A percentile compares a stretch with the other conserved stretches of the same genome.
These are phyloP conservation scores for Psilopogon haemacephalus DNA, from an alignment of 2,113 vertebrate species.

Conservation along the genomic window DNA sequence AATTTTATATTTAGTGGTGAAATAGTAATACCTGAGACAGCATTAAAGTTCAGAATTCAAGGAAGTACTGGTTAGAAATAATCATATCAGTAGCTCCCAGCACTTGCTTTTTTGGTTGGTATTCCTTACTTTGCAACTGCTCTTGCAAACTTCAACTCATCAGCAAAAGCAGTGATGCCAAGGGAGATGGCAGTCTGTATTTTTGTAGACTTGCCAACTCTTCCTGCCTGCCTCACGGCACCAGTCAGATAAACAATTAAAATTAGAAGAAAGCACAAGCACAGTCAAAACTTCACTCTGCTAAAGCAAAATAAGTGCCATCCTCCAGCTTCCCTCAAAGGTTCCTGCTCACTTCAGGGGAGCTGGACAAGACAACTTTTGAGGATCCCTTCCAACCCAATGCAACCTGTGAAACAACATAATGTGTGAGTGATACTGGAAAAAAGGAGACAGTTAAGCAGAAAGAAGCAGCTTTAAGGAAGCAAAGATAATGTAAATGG, in stretches of 20 bases:
- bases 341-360: too few species aligned
- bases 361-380: too few species aligned
- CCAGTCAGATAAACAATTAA: not conserved
- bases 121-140: not conserved
- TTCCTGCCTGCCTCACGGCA: not conserved
- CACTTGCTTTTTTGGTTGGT: not conserved
- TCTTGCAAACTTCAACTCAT: not conserved
- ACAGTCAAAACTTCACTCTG: not conserved
- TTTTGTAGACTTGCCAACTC: not conserved
- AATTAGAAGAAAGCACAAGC: not conserved
- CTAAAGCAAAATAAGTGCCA: not conserved
- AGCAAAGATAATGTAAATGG: not conserved
- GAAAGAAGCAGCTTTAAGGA: not conserved
- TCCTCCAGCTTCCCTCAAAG: not conserved
- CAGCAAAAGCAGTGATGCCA: not conserved
- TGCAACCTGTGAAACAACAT: not conserved
- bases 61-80: not conserved
- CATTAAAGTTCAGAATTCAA: not conserved
- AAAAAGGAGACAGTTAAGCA: not conserved
- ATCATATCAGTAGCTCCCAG: not conserved
- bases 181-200: accelerated
- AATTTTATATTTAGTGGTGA: not conserved
- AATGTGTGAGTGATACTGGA: not conserved
- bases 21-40: not conserved
- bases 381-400: too few species aligned